Evolutionary conservation across 2,113 vertebrate species (phyloP).

Genomic region (Phoenicopterus ruber): DNA sequence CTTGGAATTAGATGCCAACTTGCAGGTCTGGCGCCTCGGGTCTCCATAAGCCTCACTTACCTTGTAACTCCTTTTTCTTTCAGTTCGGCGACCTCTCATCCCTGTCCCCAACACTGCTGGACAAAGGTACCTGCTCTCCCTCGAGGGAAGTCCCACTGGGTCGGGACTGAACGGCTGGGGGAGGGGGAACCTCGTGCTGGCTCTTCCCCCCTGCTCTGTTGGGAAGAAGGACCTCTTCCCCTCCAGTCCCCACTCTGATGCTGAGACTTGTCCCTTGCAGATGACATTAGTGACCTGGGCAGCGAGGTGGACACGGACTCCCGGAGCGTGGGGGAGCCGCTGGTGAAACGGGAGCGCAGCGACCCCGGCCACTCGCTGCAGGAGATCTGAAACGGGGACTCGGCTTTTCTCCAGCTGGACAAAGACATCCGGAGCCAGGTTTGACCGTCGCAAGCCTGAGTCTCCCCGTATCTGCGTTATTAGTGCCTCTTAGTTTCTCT

Average conservation of each 20-base stretch:
- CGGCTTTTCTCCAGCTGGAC: not conserved
- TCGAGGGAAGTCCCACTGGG: not conserved
- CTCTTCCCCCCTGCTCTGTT: not conserved
- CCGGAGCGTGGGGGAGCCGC: constrained; percentile 76
- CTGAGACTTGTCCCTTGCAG: constrained; percentile 65
- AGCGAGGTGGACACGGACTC: constrained; percentile 71
- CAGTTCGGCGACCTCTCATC: constrained; percentile 93
- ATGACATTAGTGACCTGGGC: constrained; percentile 81
- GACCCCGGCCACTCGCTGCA: constrained; percentile 88
- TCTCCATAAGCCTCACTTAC: not conserved
- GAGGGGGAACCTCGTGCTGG: accelerated
- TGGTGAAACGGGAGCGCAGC: constrained; percentile 89
- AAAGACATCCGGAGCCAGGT: not conserved
- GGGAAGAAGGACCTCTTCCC: not conserved
- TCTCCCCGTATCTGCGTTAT: not conserved
- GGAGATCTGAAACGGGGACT: constrained; percentile 76
- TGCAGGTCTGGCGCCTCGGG: not conserved
- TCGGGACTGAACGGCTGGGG: not conserved
- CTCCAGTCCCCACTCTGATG: accelerated
- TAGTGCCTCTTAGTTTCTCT: constrained; percentile 66
- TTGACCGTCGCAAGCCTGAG: not conserved
- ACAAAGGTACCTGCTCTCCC: constrained; percentile 83
- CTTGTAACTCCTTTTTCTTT: constrained; percentile 18
- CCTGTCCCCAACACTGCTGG: constrained; percentile 86
- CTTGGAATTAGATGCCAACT: not conserved